Percentiles rank a stretch among this genome's conserved stretches.
Evolutionary conservation across 2,888 invertebrate genomes (phyloP).

Genomic region (Glaucopsyche alexis): DNA sequence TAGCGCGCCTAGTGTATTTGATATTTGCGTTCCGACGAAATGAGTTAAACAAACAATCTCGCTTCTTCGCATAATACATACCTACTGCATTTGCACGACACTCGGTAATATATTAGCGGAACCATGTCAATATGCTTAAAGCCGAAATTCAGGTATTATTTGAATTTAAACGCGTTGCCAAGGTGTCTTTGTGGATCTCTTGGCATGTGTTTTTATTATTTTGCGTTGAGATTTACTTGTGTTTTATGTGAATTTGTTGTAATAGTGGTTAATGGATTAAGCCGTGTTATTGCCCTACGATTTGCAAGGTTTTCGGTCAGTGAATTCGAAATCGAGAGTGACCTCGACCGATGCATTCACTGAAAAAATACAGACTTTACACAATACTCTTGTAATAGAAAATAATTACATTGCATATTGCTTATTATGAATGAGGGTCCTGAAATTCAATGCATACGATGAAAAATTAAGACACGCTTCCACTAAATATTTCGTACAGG

Average conservation of each 20-base stretch:
- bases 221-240: conserved; percentile 17
- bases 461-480: no score
- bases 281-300: conserved; percentile 36
- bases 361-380: conserved; percentile 59
- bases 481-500: no score
- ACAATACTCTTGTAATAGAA: not conserved
- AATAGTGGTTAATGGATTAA: conserved; percentile 35
- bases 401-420: not conserved
- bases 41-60: conserved; percentile 36
- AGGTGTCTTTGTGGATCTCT: conserved; percentile 24
- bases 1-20: conserved; percentile 19
- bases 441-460: no score
- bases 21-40: conserved; percentile 7
- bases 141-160: conserved; percentile 32
- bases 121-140: conserved; percentile 34
- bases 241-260: conserved; percentile 32
- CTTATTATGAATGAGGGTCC: no score
- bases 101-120: conserved; percentile 31
- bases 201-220: conserved; percentile 24
- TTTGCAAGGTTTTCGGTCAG: conserved; percentile 37
- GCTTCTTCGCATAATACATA: conserved; percentile 30
- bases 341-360: conserved; percentile 70
- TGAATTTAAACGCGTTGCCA: conserved; percentile 27
- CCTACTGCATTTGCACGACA: conserved; percentile 34
- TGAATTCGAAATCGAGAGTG: conserved; percentile 57